Evolutionary conservation across 2,113 vertebrate species (phyloP), one percentile per base, ranked within the genome.

Genomic region (Limanda limanda): DNA sequence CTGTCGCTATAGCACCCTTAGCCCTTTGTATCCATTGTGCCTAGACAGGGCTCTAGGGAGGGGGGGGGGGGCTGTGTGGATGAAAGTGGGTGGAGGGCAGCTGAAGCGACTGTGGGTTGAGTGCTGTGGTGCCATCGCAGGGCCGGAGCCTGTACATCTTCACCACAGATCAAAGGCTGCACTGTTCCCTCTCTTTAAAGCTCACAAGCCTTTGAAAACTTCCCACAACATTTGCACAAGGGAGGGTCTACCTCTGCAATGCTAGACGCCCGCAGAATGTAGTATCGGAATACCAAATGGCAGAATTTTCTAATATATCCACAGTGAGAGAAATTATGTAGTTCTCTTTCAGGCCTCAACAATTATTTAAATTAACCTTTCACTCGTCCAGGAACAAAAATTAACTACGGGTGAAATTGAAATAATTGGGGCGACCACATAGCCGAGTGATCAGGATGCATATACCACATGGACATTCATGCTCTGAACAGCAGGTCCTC

Each of bases 11-110:
- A 88, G 91, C 88, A 89, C 87, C 88, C 86, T 79, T 47, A 48
- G 83, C 62, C 86, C 88, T 92, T 80, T 89, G 91, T 92, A 68
- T 84, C 79, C 82, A 91, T 93, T 94, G 93, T 94, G 84, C 69
- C 74, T 48, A 31, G 69, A 81, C 78, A 73, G 88, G 78, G 75
- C 58, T 54, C 45, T 20, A 5, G 25, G 25, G 25, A 3, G 25
- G 25, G 25, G 25, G 25, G 51, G 18, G 56, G 75, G 68, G 45
- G 81, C 48, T 76, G 68, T n/a, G 56, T 47, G 76, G 84, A 84
- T 87, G 66, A 80, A 87, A 82, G 79, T 76, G 74, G 78, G 76
- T 72, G 83, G 72, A 82, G 84, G 78, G 73, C 54, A 58, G 75
- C 42, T 66, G 75, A 69, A 60, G 68, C 13, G 77, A 84, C 75